Conservation (phyloP, 2,888 invertebrate genomes). For the Campoplex capitator region DNA sequence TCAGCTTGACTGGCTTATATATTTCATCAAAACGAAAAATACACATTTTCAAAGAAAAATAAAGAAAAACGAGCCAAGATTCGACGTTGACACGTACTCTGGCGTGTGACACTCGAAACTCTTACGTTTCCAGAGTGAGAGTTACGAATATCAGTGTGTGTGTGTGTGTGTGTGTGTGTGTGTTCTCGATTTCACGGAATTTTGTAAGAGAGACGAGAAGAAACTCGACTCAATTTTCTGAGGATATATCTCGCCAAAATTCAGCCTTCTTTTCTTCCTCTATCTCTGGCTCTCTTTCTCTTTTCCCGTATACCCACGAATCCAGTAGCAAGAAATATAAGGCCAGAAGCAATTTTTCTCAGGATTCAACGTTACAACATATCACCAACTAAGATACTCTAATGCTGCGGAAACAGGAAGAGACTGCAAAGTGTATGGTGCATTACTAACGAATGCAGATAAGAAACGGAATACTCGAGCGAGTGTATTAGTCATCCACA, state of each 20-base stretch:
- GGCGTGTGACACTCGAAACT: constrained; percentile 33
- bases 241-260: constrained; percentile 2
- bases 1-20: background rate
- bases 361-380: constrained; percentile 24
- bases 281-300: constrained; percentile 27
- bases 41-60: background rate
- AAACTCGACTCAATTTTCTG: constrained; percentile 33
- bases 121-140: background rate
- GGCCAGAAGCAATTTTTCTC: constrained; percentile 19
- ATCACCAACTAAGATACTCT: constrained; percentile 29
- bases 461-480: background rate
- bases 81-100: constrained; percentile 49
- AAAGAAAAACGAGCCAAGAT: background rate
- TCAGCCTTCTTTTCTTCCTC: constrained; percentile 16
- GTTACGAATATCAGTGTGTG: background rate
- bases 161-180: too few species aligned
- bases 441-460: background rate
- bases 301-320: constrained; percentile 16
- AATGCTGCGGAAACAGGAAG: constrained; percentile 30
- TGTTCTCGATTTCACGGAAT: constrained; percentile 8
- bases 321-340: constrained; percentile 34
- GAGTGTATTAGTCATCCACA: background rate
- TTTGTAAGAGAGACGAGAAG: constrained; percentile 25
- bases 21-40: background rate
- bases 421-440: constrained; percentile 2